A percentile compares a stretch with the other conserved stretches of the same genome.
These are phyloP conservation scores for Melanostigma gelatinosum DNA, from an alignment of 2,113 vertebrate species.

Conservation along the genomic window DNA sequence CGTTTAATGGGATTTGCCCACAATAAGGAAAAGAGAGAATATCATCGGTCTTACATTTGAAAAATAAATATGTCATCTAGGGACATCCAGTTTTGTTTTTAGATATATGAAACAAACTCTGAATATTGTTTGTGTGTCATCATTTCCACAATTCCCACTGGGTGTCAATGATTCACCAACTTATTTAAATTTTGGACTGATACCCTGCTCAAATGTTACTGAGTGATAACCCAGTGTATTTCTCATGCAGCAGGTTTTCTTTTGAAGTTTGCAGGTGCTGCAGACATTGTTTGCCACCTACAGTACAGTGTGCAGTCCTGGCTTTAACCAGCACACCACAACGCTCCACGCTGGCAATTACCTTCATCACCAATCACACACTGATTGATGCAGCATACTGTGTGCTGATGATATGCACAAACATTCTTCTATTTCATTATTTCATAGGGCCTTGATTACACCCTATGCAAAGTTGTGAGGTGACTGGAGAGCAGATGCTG, in stretches of 20 bases:
- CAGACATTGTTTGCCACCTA: constrained; percentile 5
- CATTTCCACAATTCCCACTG: background rate
- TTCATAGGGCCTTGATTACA: constrained; percentile 60
- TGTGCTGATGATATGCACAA: constrained; percentile 64
- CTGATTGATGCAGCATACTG: constrained; percentile 70
- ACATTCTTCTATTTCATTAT: background rate
- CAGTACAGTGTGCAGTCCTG: background rate
- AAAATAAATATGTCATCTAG: background rate
- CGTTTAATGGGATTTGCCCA: background rate
- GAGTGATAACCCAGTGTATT: background rate
- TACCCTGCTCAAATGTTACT: background rate
- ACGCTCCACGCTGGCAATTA: constrained; percentile 57
- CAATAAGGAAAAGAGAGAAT: background rate
- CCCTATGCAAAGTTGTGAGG: constrained; percentile 42
- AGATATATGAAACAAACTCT: constrained; percentile 5
- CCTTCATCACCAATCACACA: constrained; percentile 64
- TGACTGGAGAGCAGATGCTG: constrained; percentile 62
- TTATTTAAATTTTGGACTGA: constrained; percentile 9
- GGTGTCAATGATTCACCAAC: background rate
- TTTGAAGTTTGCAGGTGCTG: constrained; percentile 28
- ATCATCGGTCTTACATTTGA: background rate
- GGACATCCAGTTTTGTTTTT: background rate
- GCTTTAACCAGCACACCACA: constrained; percentile 41
- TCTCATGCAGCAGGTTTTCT: background rate
- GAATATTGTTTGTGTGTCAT: background rate